Conservation (phyloP, 2,113 vertebrate species). For the Pseudolaguvia tuberculata region DNA sequence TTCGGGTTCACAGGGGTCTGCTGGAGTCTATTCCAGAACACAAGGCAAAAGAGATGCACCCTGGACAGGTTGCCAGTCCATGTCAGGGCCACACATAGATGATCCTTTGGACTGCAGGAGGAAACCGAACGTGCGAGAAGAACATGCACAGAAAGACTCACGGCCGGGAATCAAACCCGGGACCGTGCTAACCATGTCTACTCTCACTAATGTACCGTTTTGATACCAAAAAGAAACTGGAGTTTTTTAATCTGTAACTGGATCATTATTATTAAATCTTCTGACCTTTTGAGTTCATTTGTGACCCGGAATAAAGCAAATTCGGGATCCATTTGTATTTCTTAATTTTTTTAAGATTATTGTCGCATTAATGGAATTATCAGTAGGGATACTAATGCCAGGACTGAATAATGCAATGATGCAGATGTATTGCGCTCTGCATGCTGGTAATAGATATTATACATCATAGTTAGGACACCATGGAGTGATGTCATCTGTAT, state of each 20-base stretch:
- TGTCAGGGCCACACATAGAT: too few species aligned
- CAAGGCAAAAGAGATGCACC: too few species aligned
- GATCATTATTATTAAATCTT: background rate
- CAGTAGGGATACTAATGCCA: constrained; percentile 15
- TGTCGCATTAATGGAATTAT: constrained; percentile 24
- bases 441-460: constrained; percentile 40
- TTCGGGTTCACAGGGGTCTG: too few species aligned
- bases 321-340: background rate
- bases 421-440: constrained; percentile 10
- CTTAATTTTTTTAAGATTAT: background rate
- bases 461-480: constrained; percentile 43
- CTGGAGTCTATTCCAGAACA: too few species aligned
- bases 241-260: background rate
- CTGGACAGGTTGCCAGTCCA: too few species aligned
- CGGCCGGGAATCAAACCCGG: too few species aligned
- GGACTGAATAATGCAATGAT: constrained; percentile 13
- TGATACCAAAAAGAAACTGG: background rate
- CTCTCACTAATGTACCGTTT: too few species aligned
- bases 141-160: too few species aligned
- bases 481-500: constrained; percentile 40
- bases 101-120: too few species aligned
- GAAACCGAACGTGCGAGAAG: too few species aligned
- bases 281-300: background rate
- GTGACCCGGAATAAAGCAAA: background rate
- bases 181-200: too few species aligned